phyloP scores from a whole-genome alignment of 2,113 vertebrate species.

The Upupa epops region DNA sequence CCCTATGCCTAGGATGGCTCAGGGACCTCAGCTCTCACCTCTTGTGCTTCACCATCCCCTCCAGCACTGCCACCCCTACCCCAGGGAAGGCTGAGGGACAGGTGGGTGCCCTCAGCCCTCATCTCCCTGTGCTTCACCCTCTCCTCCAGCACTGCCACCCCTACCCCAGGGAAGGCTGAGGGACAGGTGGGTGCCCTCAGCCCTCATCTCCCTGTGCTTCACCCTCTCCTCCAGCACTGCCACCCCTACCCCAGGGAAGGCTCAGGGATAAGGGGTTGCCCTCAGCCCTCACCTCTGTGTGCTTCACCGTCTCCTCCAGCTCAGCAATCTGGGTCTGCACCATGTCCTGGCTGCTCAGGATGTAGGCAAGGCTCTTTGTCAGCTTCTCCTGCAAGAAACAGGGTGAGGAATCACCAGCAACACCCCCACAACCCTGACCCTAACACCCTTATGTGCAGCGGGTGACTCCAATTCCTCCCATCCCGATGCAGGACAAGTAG shows the following conservation, averaged over 20 bases:
- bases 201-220: conserved; percentile 88
- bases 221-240: conserved; percentile 72
- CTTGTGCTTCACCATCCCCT: too few relatives aligned
- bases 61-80: too few relatives aligned
- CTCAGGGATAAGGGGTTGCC: background rate
- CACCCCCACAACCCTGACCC: rapidly evolving
- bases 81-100: background rate
- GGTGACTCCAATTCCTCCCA: rapidly evolving
- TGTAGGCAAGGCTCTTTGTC: conserved; percentile 88
- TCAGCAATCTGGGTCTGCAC: conserved; percentile 91
- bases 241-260: background rate
- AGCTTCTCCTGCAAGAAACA: conserved; percentile 86
- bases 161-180: background rate
- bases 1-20: too few relatives aligned
- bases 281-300: conserved; percentile 84
- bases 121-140: conserved; percentile 91
- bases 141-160: conserved; percentile 78
- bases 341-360: conserved; percentile 90
- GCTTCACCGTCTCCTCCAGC: conserved; percentile 88
- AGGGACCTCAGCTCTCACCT: too few relatives aligned
- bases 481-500: too few relatives aligned
- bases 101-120: background rate
- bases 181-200: background rate
- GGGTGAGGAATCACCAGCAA: background rate
- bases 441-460: background rate